A percentile compares a stretch with the other conserved stretches of the same genome.
Conservation (phyloP, 2,888 invertebrate genomes). For the Chrysolina oricalcia region DNA sequence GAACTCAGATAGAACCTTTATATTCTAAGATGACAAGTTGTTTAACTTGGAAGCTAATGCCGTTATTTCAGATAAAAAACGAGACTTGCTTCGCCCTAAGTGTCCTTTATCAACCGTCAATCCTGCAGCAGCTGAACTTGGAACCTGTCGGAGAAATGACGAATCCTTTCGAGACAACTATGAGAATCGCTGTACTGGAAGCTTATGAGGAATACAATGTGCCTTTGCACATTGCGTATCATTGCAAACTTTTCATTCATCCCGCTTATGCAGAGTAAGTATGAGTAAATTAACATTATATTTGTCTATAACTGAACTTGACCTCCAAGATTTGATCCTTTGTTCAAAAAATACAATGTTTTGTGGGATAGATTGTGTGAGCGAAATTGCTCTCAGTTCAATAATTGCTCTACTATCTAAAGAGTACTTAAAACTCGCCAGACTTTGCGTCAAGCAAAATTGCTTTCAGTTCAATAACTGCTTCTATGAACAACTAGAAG, state of each 20-base stretch:
- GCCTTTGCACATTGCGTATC: constrained; percentile 86
- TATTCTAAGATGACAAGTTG: no score
- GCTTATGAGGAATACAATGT: constrained; percentile 84
- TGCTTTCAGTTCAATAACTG: no score
- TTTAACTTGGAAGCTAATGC: background rate
- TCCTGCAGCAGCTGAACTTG: constrained; percentile 79
- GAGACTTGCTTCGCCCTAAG: constrained; percentile 85
- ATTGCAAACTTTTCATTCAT: constrained; percentile 83
- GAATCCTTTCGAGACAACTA: constrained; percentile 85
- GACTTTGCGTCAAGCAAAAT: no score
- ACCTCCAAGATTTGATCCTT: no score
- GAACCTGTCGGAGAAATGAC: constrained; percentile 79
- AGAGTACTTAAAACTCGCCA: no score
- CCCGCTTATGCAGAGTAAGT: constrained; percentile 84
- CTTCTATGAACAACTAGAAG: no score
- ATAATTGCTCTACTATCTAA: no score
- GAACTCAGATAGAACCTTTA: no score
- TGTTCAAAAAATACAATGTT: no score
- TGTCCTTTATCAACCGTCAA: constrained; percentile 82
- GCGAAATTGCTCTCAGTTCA: no score
- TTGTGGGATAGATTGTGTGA: no score
- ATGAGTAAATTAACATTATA: constrained; percentile 7
- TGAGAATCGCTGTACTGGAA: constrained; percentile 82
- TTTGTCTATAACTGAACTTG: background rate
- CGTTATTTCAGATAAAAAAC: constrained; percentile 78